Base-by-base conservation (phyloP, 2,113 vertebrate species). In the Tricholaema leucomelas region DNA sequence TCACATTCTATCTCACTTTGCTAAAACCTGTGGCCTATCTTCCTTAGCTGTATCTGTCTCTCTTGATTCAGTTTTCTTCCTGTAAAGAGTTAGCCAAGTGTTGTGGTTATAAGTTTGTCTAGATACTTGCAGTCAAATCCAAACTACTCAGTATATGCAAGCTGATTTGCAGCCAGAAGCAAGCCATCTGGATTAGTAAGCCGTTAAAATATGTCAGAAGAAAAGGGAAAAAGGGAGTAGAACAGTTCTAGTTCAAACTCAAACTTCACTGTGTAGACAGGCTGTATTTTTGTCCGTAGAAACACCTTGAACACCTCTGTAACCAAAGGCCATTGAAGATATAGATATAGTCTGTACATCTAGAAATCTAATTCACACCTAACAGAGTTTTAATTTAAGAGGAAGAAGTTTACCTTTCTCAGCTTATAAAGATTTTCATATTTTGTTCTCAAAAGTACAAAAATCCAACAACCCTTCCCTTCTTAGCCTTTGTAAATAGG, bases 391-490 rank as follows among this genome's bases (percentile, higher is more conserved):
- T 60, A 81, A 59, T 8, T 25, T 82, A 8, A 46, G 12, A 74
- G 56, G 35, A 74, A 58, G 61, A 84, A 12, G 14, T 65, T 84
- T 28, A 17, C 7, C 40, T 72, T 88, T 81, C 44, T 88, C 54
- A 75, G n/a, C 8, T 65, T 81, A 7, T 48, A 28, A 75, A 78
- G 21, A 31, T 50, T 65, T 86, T 65, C 33, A 24, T 72, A 65
- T 7, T 67, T 59, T 2, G 1, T 81, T 94, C 81, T 81, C 27
- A 59, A 81, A 75, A 78, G 25, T 46, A 50, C 23, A 24, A 87
- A 93, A 94, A 92, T 82, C 56, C 38, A 87, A 6, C 76, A n/a
- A 42, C 54, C 71, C 67, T 82, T 93, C 42, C 85, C 66, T 58
- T 73, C 27, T 72, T 44, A 76, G 42, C 40, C n/a, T 87, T 87